Conservation (phyloP, 2,797 vertebrate genomes). For the Alauda arvensis region DNA sequence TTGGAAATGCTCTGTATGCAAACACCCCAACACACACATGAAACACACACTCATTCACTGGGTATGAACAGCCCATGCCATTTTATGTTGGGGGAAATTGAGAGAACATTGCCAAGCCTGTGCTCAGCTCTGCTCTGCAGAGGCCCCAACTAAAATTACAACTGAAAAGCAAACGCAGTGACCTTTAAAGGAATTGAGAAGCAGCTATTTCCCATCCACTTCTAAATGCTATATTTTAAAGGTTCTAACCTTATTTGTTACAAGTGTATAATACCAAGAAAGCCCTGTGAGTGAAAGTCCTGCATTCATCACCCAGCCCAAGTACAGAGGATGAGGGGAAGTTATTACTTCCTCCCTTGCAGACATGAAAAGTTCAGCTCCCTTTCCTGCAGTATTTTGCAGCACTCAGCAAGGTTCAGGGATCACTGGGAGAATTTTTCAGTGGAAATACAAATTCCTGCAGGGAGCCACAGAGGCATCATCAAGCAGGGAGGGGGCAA, state of each 20-base stretch:
- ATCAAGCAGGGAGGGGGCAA: constrained; percentile 7
- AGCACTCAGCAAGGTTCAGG: constrained; percentile 73
- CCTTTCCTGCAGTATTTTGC: constrained; percentile 60
- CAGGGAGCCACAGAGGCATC: constrained; percentile 39
- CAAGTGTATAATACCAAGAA: constrained; percentile 75
- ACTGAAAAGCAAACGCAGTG: constrained; percentile 74
- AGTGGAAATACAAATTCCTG: constrained; percentile 58
- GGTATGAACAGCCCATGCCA: constrained; percentile 47
- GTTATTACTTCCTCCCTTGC: constrained; percentile 75
- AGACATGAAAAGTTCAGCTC: constrained; percentile 73
- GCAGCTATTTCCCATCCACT: constrained; percentile 74
- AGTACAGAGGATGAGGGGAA: constrained; percentile 63
- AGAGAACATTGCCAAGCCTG: constrained; percentile 45
- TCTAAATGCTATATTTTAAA: constrained; percentile 81
- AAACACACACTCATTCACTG: neutral
- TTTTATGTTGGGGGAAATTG: constrained; percentile 53
- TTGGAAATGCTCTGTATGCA: neutral
- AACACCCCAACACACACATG: neutral
- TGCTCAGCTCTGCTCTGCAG: constrained; percentile 55
- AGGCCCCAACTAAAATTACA: constrained; percentile 65
- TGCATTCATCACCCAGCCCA: constrained; percentile 67
- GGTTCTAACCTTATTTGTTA: constrained; percentile 83
- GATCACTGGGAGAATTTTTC: constrained; percentile 66
- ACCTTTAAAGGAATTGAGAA: constrained; percentile 80
- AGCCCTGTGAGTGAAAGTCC: constrained; percentile 69